These are phyloP conservation scores for Chydorus sphaericus DNA, from an alignment of 2,888 invertebrate species.

Conservation along the genomic window DNA sequence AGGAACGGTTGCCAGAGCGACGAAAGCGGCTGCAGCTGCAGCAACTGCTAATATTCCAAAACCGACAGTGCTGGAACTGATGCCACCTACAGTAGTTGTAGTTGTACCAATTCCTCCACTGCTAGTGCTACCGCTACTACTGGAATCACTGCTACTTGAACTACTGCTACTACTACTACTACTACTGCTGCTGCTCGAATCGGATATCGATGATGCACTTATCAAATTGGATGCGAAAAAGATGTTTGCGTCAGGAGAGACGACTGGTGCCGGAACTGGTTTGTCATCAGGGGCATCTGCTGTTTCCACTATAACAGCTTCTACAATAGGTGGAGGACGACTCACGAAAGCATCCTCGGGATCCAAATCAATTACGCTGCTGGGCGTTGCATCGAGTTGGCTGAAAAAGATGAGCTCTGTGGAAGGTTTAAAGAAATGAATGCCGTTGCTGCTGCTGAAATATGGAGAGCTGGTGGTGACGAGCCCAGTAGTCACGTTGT, in stretches of 20 bases:
- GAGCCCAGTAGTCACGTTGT: not conserved
- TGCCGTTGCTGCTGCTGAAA: too few relatives aligned
- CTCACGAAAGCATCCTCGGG: not conserved
- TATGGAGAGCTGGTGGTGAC: not conserved
- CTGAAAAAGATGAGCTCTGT: constrained; percentile 2
- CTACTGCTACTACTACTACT: not conserved
- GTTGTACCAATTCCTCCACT: not conserved
- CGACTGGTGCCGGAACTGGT: not conserved
- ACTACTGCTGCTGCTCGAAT: not conserved
- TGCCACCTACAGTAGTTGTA: not conserved
- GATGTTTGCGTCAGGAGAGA: not conserved
- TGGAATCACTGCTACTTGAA: not conserved
- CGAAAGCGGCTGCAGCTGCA: not conserved
- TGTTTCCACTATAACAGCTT: not conserved
- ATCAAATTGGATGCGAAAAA: not conserved
- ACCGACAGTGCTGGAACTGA: not conserved
- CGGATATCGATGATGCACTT: not conserved
- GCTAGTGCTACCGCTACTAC: not conserved
- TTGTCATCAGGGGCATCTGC: not conserved
- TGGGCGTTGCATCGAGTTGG: not conserved
- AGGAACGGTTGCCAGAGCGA: not conserved
- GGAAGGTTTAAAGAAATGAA: constrained; percentile 5
- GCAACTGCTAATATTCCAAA: not conserved
- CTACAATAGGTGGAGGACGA: not conserved
- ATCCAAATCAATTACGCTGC: not conserved